A percentile compares a stretch with the other conserved stretches of the same genome.
phyloP scores from a whole-genome alignment of 2,797 vertebrate genomes.

The Muraenolepis orangiensis region DNA sequence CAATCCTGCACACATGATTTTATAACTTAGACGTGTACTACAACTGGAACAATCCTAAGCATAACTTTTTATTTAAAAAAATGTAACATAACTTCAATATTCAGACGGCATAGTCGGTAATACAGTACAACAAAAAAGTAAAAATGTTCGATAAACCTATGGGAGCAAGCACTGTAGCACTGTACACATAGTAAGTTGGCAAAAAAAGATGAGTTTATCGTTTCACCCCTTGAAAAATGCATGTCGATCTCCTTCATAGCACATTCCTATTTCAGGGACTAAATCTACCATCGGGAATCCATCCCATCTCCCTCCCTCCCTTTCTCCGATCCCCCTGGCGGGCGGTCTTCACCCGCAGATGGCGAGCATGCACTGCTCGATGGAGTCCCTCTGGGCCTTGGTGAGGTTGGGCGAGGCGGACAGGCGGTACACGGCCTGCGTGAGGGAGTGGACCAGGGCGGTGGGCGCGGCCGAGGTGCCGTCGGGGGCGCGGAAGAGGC shows the following conservation, averaged over 20 bases:
- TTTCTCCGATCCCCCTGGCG: background rate
- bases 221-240: background rate
- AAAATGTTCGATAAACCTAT: background rate
- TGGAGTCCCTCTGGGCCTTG: slow-evolving; percentile 89
- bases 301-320: background rate
- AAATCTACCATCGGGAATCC: background rate
- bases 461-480: slow-evolving; percentile 58
- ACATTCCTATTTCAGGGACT: background rate
- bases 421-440: slow-evolving; percentile 86
- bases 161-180: background rate
- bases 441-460: slow-evolving; percentile 81
- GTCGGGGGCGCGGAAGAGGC: slow-evolving; percentile 81
- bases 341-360: slow-evolving; percentile 82
- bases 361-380: slow-evolving; percentile 87
- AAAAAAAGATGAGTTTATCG: background rate
- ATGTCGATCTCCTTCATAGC: background rate
- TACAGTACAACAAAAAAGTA: background rate
- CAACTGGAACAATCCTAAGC: background rate
- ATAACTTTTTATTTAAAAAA: background rate
- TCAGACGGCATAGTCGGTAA: background rate
- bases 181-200: background rate
- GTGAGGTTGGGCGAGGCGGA: slow-evolving; percentile 89
- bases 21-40: background rate
- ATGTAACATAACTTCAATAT: background rate
- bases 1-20: background rate